Percentiles rank a stretch among this genome's conserved stretches.
Evolutionary conservation across 2,113 vertebrate genomes (phyloP).

Genomic region (Mellivora capensis): DNA sequence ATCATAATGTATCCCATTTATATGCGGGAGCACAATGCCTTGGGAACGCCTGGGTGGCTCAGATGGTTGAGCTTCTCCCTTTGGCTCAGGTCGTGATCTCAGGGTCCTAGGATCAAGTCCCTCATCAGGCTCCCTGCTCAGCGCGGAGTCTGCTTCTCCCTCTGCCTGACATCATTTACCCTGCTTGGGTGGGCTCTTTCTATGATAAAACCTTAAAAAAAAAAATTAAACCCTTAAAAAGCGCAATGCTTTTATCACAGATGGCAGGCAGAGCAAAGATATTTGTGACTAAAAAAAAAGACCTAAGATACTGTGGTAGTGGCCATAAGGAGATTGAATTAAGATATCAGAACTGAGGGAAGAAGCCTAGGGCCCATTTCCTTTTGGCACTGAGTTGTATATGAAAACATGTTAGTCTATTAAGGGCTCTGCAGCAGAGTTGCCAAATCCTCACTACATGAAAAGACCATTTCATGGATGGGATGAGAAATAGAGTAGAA

Average conservation of each 20-base stretch:
- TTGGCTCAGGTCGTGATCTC: rapidly evolving
- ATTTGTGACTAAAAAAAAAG: not conserved
- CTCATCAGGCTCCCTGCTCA: no score
- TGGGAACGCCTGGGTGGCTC: not conserved
- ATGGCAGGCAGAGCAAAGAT: not conserved
- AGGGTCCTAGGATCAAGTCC: no score
- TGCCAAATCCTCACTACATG: not conserved
- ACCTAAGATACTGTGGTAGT: not conserved
- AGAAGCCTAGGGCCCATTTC: not conserved
- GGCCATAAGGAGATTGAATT: not conserved
- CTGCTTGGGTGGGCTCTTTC: no score
- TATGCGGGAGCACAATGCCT: not conserved
- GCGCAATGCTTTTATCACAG: not conserved
- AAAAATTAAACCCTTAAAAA: no score
- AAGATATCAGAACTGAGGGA: not conserved
- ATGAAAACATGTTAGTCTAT: not conserved
- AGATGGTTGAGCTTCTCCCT: no score
- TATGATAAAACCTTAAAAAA: no score
- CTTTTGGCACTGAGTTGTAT: not conserved
- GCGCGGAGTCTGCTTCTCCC: no score
- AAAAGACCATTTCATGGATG: not conserved
- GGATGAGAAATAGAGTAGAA: not conserved
- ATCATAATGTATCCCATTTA: not conserved
- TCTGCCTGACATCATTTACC: no score
- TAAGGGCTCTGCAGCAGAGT: not conserved